These are phyloP conservation scores for Pachliopta kotzebuea DNA, from an alignment of 2,888 invertebrate genomes.

Conservation along the genomic window DNA sequence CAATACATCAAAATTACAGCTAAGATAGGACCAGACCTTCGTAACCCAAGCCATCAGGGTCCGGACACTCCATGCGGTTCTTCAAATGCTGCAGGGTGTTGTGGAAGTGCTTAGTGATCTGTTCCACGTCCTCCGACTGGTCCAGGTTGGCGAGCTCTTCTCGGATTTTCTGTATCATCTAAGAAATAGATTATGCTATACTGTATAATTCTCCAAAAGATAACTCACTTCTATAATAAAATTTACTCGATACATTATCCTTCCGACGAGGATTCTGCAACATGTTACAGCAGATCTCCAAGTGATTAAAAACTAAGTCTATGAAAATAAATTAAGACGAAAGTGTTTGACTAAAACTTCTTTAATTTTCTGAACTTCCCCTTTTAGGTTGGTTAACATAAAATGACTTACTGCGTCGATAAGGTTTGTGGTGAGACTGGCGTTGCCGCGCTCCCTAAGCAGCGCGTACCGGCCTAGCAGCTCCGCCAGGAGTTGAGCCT, in stretches of 20 bases:
- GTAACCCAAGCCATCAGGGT: conserved; percentile 83
- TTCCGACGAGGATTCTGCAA: too few relatives aligned
- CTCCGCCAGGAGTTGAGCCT: conserved; percentile 97
- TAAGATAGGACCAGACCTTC: conserved; percentile 79
- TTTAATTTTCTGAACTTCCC: too few relatives aligned
- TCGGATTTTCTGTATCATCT: conserved; percentile 95
- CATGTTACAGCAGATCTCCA: too few relatives aligned
- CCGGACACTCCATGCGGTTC: conserved; percentile 83
- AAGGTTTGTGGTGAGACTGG: conserved; percentile 75
- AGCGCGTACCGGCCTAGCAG: conserved; percentile 96
- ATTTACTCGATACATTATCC: too few relatives aligned
- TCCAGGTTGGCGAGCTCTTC: conserved; percentile 97
- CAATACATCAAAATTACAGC: neutral
- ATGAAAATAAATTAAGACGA: too few relatives aligned
- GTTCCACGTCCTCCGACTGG: conserved; percentile 96
- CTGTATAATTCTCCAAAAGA: too few relatives aligned
- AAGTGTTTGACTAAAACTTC: too few relatives aligned
- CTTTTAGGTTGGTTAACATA: too few relatives aligned
- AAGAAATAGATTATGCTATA: conserved; percentile 32
- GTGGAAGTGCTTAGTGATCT: conserved; percentile 96
- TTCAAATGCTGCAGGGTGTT: conserved; percentile 92
- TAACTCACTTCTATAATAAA: too few relatives aligned
- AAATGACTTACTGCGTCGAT: conserved; percentile 74
- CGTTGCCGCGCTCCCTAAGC: conserved; percentile 94
- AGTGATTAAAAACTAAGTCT: too few relatives aligned